These are phyloP conservation scores for Psilopogon haemacephalus DNA, from an alignment of 2,113 vertebrate species.

Conservation along the genomic window DNA sequence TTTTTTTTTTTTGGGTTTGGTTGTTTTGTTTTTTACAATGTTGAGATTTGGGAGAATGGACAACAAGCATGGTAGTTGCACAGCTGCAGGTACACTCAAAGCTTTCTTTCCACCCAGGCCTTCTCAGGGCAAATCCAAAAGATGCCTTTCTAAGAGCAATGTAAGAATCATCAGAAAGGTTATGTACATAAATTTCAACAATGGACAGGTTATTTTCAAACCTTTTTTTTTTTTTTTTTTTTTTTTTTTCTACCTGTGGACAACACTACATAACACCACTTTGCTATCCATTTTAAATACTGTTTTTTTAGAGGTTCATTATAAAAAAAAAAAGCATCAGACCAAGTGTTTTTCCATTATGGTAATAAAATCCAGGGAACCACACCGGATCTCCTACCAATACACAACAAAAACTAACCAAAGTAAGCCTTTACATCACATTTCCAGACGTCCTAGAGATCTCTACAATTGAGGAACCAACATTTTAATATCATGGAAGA, in stretches of 20 bases:
- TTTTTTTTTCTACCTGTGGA: background rate
- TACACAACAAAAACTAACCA: background rate
- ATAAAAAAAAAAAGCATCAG: background rate
- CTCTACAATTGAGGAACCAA: background rate
- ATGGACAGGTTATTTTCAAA: background rate
- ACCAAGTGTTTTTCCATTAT: accelerated
- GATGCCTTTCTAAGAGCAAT: background rate
- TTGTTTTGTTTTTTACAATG: background rate
- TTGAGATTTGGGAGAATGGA: background rate
- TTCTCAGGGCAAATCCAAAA: background rate
- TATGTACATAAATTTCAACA: background rate
- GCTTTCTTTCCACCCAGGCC: background rate
- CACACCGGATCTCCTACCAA: background rate
- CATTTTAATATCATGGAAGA: background rate
- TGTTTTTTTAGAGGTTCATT: background rate
- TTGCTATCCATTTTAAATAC: background rate
- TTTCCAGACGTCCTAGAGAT: background rate
- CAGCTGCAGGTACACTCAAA: accelerated
- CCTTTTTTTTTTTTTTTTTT: background rate
- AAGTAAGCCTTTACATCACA: background rate
- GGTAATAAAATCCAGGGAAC: background rate
- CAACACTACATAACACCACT: background rate
- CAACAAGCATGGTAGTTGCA: background rate
- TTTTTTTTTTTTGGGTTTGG: too few relatives aligned
- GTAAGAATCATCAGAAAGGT: background rate